Evolutionary conservation across 1,140 invertebrate genomes (phyloP).

Genomic region (Drosophila arawakana): DNA sequence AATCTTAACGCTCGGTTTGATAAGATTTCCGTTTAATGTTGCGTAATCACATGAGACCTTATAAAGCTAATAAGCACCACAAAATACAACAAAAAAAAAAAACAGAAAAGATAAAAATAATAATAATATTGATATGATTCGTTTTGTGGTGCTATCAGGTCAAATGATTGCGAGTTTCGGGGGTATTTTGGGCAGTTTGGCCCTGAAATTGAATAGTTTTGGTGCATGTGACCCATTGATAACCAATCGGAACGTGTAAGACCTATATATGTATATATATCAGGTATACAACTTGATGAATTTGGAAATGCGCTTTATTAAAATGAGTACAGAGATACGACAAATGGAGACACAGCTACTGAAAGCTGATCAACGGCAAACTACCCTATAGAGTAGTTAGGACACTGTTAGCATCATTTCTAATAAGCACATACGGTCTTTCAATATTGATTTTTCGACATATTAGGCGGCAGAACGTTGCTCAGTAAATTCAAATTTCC

Average conservation of each 20-base stretch:
- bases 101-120: constrained; percentile 19
- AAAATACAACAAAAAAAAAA: neutral
- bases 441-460: too few relatives aligned
- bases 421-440: too few relatives aligned
- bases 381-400: too few relatives aligned
- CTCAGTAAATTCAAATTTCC: neutral
- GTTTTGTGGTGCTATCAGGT: neutral
- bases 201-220: constrained; percentile 6
- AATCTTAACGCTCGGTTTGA: constrained; percentile 16
- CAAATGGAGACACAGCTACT: too few relatives aligned
- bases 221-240: constrained; percentile 1
- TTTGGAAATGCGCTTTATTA: too few relatives aligned
- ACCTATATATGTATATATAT: neutral
- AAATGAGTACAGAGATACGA: too few relatives aligned
- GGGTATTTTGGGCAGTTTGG: constrained; percentile 1
- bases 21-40: constrained; percentile 26
- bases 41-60: constrained; percentile 20
- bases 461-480: too few relatives aligned
- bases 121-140: constrained; percentile 22
- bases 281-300: too few relatives aligned
- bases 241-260: neutral
- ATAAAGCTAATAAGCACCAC: neutral
- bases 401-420: too few relatives aligned
- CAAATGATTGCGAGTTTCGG: constrained; percentile 17
- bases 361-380: too few relatives aligned